Base-by-base conservation (phyloP, 2,113 vertebrate genomes). In the Rhinopomastus cyanomelas region DNA sequence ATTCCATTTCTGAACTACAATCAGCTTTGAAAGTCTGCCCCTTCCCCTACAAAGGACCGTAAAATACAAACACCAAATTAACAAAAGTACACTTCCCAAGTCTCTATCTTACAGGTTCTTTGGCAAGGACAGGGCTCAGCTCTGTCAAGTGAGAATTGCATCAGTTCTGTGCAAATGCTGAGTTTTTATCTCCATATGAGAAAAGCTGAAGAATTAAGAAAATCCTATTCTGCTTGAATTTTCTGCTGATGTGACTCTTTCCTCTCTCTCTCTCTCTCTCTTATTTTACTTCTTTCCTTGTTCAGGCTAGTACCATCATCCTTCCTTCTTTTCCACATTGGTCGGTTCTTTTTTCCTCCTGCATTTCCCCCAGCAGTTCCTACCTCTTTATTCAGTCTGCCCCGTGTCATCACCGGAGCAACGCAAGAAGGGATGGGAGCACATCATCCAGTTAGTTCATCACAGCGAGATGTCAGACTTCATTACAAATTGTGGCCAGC, bases 381-480 rank as follows among this genome's bases (percentile, higher is more conserved):
- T 21, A 77, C 26, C 39, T 87, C 23, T 21, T 72, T 20, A 22
- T 78, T 39, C 6, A 86, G 25, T 46, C 36, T 39, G 17, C 27
- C 34, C 42, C 17, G 22, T n/a, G 25, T 15, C 48, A 64, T n/a
- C 48, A 30, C 55, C 32, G 37, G 3, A 65, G 34, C 29, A 60
- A 55, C 17, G 21, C 52, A 89, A 73, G 10, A 89, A 53, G 55
- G 62, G 26, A 61, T 25, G 12, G 21, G 7, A 79, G 64, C 3
- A 1, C 6, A 30, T 65, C 13, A 37, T 27, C 69, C 64, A 81
- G n/a, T 51, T 87, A 69, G n/a, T 81, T 32, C 34, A 76, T 68
- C 0, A 0, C 22, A 49, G 9, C 8, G 20, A 19, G 21, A 39
- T 12, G 19, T 37, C 55, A 88, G 25, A 72, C 27, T 12, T 84